Base-by-base conservation (phyloP, 2,888 invertebrate genomes). In the Xanthorhoe designata region DNA sequence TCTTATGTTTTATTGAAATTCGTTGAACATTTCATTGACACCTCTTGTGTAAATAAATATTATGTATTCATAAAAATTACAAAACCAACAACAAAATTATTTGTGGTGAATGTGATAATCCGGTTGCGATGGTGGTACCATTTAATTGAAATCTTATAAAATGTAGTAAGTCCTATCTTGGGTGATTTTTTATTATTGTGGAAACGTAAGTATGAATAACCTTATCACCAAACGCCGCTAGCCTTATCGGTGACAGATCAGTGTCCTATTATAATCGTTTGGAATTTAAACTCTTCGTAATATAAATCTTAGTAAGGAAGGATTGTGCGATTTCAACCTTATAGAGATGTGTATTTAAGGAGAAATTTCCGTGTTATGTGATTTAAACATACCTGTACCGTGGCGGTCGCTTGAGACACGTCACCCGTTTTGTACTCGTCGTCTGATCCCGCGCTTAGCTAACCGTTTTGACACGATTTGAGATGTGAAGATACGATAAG, bases 391-490 rank as follows among this genome's bases (percentile, higher is more conserved):
- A 69, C 67, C 69, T 73, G 73, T 76, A 76, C 78, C 74, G 75
- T 73, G 78, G 76, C 76, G 78, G 81, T 74, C 78, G 78, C 78
- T 70, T 71, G 77, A 78, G 81, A 76, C 83, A 79, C 81, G 85
- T 85, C 89, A 82, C 79, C 89, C 88, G 89, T 91, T 92, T 92
- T 91, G 91, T 91, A 83, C 83, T 88, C 86, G 87, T 88, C 89
- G 87, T 82, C 83, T 90, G 88, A 92, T 91, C 89, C 85, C 82
- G 86, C 83, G 89, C 89, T 92, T 90, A 92, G 87, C 91, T 92
- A 92, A 92, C 91, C 91, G 91, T 91, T 92, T 90, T 90, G 92
- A 92, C 92, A 91, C 86, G 85, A 88, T 89, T 90, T 86, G 73
- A 84, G 90, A 92, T 90, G 83, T 80, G 87, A 87, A 84, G 78